Percentiles rank a stretch among this genome's conserved stretches.
These are phyloP conservation scores for Volucella inflata DNA, from an alignment of 2,888 invertebrate species.

Conservation along the genomic window DNA sequence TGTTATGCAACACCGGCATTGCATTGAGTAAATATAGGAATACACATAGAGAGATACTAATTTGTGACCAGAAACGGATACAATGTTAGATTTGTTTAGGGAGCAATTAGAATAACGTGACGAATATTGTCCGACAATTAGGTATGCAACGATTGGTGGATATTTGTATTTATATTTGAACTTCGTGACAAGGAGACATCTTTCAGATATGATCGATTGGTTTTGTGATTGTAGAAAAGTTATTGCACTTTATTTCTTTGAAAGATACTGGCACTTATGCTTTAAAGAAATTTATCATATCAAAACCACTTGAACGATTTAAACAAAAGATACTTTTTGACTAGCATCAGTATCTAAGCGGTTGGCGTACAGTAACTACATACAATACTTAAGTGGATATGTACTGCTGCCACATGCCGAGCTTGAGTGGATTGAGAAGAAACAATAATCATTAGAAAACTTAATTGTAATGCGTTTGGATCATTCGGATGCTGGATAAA, in stretches of 20 bases:
- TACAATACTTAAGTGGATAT: conserved; percentile 38
- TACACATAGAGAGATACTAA: conserved; percentile 19
- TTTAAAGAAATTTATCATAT: conserved; percentile 26
- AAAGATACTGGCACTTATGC: conserved; percentile 16
- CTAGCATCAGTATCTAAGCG: conserved; percentile 20
- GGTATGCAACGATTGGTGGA: conserved; percentile 31
- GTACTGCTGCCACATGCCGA: conserved; percentile 55
- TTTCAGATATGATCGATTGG: conserved; percentile 1
- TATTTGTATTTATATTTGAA: conserved; percentile 38
- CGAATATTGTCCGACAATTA: conserved; percentile 43
- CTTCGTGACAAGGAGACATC: conserved; percentile 7
- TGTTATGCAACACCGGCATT: conserved; percentile 52
- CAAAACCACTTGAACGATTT: conserved; percentile 45
- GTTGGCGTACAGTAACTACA: background rate
- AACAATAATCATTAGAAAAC: conserved; percentile 49
- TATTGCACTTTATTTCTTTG: conserved; percentile 20
- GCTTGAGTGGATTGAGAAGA: conserved; percentile 49
- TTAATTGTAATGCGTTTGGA: conserved; percentile 53
- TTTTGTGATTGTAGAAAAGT: background rate
- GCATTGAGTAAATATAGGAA: conserved; percentile 24
- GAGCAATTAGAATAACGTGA: conserved; percentile 26
- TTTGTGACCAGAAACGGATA: conserved; percentile 6
- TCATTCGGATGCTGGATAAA: conserved; percentile 22
- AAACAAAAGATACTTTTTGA: conserved; percentile 15
- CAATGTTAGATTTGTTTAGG: background rate